Evolutionary conservation across 2,888 invertebrate genomes (phyloP).

Genomic region (Acanthosepion lycidas): DNA sequence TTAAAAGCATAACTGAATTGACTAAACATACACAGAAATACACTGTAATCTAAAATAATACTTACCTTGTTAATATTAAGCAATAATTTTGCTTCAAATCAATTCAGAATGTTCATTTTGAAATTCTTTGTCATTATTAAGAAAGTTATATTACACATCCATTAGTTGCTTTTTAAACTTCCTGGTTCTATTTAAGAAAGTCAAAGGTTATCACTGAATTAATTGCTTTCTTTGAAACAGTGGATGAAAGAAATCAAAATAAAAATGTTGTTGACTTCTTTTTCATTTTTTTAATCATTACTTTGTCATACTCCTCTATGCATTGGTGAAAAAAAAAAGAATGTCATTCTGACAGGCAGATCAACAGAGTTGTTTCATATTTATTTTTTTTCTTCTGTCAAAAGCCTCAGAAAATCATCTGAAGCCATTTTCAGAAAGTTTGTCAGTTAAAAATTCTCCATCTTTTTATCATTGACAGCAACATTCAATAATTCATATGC

Average conservation of each 20-base stretch:
- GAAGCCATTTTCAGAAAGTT: background rate
- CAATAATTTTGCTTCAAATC: background rate
- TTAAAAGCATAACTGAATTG: background rate
- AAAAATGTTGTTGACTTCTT: background rate
- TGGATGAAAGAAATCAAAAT: background rate
- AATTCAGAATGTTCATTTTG: background rate
- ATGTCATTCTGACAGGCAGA: constrained; percentile 12
- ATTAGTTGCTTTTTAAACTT: background rate
- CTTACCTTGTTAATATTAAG: background rate
- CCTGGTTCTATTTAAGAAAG: background rate
- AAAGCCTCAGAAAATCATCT: background rate
- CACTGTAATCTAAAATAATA: background rate
- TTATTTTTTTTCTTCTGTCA: background rate
- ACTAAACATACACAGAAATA: background rate
- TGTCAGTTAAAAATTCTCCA: background rate
- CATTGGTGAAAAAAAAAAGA: background rate
- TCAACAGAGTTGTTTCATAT: background rate
- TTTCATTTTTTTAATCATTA: background rate
- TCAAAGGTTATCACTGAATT: constrained; percentile 33
- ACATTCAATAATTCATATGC: background rate
- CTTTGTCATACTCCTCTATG: background rate
- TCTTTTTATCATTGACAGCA: background rate
- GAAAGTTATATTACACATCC: background rate
- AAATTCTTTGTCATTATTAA: background rate
- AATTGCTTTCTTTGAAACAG: background rate